Conservation (phyloP, 2,113 vertebrate species). For the sheep (Ovis aries) region ARS-UI_Ramb_v3.0 NC_056054.1:184034001-184034500, state of each 20-base stretch:
- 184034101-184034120: background rate
- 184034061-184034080: background rate
- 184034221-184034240: background rate
- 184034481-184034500: conserved; percentile 32
- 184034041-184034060: background rate
- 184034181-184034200: background rate
- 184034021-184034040: background rate
- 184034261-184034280: background rate
- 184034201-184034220: background rate
- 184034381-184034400: background rate
- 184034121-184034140: background rate
- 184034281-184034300: conserved; percentile 8
- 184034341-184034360: conserved; percentile 5
- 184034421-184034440: conserved; percentile 32
- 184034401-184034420: conserved; percentile 12
- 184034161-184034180: background rate
- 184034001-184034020: conserved; percentile 18
- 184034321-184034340: conserved; percentile 36
- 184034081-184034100: background rate
- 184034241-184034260: background rate
- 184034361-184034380: conserved; percentile 19
- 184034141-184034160: background rate
- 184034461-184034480: conserved; percentile 11
- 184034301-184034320: conserved; percentile 30
- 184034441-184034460: conserved; percentile 31